These are phyloP conservation scores for Conus betulinus DNA, from an alignment of 1,140 invertebrate genomes.

Conservation along the genomic window DNA sequence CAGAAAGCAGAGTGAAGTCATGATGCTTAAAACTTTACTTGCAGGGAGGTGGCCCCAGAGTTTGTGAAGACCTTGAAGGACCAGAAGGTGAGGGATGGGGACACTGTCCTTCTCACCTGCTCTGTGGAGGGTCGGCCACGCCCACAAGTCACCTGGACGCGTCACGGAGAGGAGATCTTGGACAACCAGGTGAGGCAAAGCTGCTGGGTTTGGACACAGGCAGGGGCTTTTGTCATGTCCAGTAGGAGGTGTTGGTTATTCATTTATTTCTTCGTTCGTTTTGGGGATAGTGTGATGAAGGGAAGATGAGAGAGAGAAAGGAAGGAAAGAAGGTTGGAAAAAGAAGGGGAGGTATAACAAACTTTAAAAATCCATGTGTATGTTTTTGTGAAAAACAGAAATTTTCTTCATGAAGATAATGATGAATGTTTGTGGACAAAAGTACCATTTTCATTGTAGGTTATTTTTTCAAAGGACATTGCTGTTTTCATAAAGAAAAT, in stretches of 20 bases:
- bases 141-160: constrained; percentile 82
- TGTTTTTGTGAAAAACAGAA: background rate
- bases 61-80: constrained; percentile 61
- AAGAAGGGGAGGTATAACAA: too few species aligned
- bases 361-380: background rate
- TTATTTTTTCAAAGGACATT: too few species aligned
- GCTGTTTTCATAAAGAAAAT: too few species aligned
- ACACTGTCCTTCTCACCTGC: constrained; percentile 65
- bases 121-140: constrained; percentile 72
- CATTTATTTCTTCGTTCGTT: background rate
- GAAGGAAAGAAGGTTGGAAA: background rate
- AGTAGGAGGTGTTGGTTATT: background rate
- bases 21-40: background rate
- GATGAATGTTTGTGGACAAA: too few species aligned
- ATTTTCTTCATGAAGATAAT: background rate
- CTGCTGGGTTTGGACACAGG: background rate
- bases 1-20: background rate
- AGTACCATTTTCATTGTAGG: too few species aligned
- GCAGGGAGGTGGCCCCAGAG: constrained; percentile 38
- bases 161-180: constrained; percentile 70
- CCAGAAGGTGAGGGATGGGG: constrained; percentile 61
- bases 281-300: background rate
- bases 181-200: constrained; percentile 64
- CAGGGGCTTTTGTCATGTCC: background rate
- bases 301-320: background rate